Percentiles rank a stretch among this genome's conserved stretches.
Conservation (phyloP, 2,113 vertebrate genomes). For the Asarcornis scutulata region DNA sequence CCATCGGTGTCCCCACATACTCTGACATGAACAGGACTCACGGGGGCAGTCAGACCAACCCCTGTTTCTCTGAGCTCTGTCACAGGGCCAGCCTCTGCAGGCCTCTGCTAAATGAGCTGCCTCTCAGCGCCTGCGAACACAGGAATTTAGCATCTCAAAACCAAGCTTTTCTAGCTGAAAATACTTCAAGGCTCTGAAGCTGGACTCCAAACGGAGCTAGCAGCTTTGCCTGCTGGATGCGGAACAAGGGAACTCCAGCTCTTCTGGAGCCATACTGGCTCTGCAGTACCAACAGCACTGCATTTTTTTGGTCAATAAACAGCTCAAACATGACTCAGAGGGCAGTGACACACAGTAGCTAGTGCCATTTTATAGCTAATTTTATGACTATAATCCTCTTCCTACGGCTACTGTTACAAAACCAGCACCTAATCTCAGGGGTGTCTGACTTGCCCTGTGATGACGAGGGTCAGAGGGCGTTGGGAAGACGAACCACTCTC, state of each 20-base stretch:
- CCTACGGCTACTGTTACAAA: neutral
- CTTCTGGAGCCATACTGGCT: neutral
- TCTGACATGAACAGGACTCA: neutral
- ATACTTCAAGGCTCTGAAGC: neutral
- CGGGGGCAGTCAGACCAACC: neutral
- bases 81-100: neutral
- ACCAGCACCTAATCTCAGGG: neutral
- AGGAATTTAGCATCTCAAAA: neutral
- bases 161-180: neutral
- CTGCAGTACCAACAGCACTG: neutral
- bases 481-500: neutral
- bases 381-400: constrained; percentile 1
- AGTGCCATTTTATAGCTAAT: neutral
- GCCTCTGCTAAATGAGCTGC: neutral
- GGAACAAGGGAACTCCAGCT: neutral
- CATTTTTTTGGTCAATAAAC: neutral
- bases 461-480: neutral
- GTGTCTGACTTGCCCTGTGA: neutral
- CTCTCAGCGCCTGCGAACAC: neutral
- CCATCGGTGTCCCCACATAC: fast-evolving
- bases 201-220: neutral
- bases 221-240: neutral
- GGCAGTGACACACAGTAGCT: neutral
- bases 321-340: constrained; percentile 11
- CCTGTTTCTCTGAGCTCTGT: neutral